Base-by-base conservation (phyloP, 2,888 invertebrate genomes). In the Eremobia ochroleuca region DNA sequence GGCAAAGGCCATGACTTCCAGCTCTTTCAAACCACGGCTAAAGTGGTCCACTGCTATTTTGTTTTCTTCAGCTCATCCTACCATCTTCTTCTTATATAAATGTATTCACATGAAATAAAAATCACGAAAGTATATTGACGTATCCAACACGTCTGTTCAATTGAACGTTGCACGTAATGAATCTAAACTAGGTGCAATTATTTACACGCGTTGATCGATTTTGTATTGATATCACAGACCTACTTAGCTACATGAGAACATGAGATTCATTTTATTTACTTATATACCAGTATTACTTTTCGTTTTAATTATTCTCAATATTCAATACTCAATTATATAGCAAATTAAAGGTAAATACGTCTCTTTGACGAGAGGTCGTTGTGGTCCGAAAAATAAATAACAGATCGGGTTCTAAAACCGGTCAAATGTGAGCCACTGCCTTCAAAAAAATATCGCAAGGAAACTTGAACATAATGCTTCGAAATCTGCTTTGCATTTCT, bases 111-210 rank as follows among this genome's bases (percentile, higher is more conserved):
- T 25, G 6, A 28, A 43, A 66, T 46, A 43, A 34, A 49, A 49
- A 9, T 67, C 0, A 67, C 67, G 31, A 31, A 25, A 15, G 25
- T 31, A 15, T 49, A 67, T 34, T 34, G 21, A 73, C n/a, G 71
- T 70, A 43, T 25, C 15, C 4, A 69, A 18, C 37, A 15, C 43
- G 40, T 31, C 55, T 43, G 43, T n/a, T 43, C 71, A 73, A 73
- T 73, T 73, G 73, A 55, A 58, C 43, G 21, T 70, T 70, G 31
- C 52, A n/a, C 40, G 2, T 71, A 58, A 71, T 43, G 3, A 58
- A 58, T 71, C 31, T 71, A 21, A 71, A 73, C 34, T 73, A 71
- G 43, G 15, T 15, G 13, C 34, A 58, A 73, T 71, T 58, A n/a
- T 21, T 71, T n/a, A 71, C 55, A 58, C 34, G 58, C 15, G 58